Evolutionary conservation across 2,113 vertebrate genomes (phyloP).

Genomic region (Datnioides undecimradiatus): DNA sequence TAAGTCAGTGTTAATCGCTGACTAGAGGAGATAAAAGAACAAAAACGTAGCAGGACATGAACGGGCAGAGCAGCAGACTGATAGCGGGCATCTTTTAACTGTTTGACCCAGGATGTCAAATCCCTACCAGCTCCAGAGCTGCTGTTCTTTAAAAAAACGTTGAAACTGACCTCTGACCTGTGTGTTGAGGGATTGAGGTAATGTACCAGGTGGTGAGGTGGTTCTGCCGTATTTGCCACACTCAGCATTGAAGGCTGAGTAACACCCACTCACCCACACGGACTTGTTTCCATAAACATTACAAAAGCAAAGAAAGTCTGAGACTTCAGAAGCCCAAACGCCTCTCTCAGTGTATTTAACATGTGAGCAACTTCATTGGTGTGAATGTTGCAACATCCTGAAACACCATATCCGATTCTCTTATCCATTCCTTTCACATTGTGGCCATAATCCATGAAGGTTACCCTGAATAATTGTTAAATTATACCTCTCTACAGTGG

Average conservation of each 20-base stretch:
- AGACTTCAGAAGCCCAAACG: too few species aligned
- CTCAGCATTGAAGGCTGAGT: too few species aligned
- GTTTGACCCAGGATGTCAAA: constrained; percentile 5
- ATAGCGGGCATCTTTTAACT: constrained; percentile 26
- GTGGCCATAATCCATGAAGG: too few species aligned
- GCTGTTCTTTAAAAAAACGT: constrained; percentile 17
- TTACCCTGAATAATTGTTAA: too few species aligned
- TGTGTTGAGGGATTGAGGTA: background rate
- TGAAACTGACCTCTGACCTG: constrained; percentile 31
- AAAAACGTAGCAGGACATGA: background rate
- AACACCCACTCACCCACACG: background rate
- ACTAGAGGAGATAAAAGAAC: constrained; percentile 44
- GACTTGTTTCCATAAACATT: too few species aligned
- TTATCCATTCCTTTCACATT: too few species aligned
- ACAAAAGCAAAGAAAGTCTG: background rate
- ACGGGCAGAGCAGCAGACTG: constrained; percentile 6
- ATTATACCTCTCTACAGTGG: too few species aligned
- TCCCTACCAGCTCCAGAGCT: background rate
- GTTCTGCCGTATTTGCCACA: too few species aligned
- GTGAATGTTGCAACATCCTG: background rate
- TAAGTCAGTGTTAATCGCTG: constrained; percentile 44
- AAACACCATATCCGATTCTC: background rate
- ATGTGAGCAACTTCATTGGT: background rate
- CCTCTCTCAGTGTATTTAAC: too few species aligned
- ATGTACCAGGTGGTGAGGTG: background rate